Base-by-base conservation (phyloP, 2,797 vertebrate species). In the Mus spretus region DNA sequence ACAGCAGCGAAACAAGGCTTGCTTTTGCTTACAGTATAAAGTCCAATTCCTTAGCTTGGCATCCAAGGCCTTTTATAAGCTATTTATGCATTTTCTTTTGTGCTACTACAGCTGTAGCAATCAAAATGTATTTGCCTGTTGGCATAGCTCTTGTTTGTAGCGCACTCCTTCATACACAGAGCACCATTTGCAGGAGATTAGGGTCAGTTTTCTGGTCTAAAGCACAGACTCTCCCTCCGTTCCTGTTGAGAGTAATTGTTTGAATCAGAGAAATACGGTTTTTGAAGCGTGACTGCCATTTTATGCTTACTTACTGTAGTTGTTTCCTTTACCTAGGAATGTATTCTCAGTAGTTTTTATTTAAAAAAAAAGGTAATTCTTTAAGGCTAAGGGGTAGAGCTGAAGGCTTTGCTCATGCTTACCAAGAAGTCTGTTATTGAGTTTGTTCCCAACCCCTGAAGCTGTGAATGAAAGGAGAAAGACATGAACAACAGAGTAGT, bases 1-100 rank as follows among this genome's bases (percentile, higher is more conserved):
- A 72, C 15, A 53, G 28, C 31, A 82, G 37, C 17, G 40, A 81
- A 81, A 70, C 6, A 44, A 63, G 65, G 24, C 57, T 75, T 59
- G n/a, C 74, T 75, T 96, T 96, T 96, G 44, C 78, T 91, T 40
- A 84, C 37, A 83, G 61, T 96, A 86, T 93, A 63, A 87, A 94
- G 72, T 87, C 28, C 50, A 85, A 47, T 91, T 78, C 79, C 74
- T 77, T 90, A 91, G 82, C 13, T 91, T 94, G 74, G 31, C 67
- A 77, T 74, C 80, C 55, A 88, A 82, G 84, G 34, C 44, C 59
- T 92, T 93, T 90, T 87, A 74, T 96, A 67, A 88, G 85, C 90
- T 83, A 92, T 86, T 96, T 31, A 31, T 85, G 14, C 74, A 37
- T 87, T 95, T 96, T 95, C 63, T 92, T 92, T 24, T 95, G 14